A percentile compares a stretch with the other conserved stretches of the same genome.
phyloP scores from a whole-genome alignment of 2,113 vertebrate genomes.

The Nannobrachium achirus region DNA sequence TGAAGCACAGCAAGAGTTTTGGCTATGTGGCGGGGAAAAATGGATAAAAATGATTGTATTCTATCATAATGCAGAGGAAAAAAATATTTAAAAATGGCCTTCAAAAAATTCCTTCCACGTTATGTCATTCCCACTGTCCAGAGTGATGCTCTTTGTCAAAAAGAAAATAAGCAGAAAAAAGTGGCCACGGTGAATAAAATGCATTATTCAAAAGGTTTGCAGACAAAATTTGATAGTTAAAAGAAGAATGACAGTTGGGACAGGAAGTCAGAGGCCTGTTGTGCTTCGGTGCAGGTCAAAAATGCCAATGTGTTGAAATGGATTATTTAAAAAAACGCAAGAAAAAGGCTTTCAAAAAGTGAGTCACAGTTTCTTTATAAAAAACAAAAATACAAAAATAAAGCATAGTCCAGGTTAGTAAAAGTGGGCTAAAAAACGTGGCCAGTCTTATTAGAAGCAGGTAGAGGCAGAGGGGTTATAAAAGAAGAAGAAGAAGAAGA shows the following conservation, averaged over 20 bases:
- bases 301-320: conserved; percentile 79
- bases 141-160: conserved; percentile 76
- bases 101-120: conserved; percentile 65
- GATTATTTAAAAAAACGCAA: conserved; percentile 41
- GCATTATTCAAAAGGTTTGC: conserved; percentile 47
- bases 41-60: conserved; percentile 71
- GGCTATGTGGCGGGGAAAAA: conserved; percentile 77
- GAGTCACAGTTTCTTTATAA: conserved; percentile 30
- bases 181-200: conserved; percentile 39
- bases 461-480: conserved; percentile 44
- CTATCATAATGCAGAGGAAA: conserved; percentile 48
- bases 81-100: conserved; percentile 63
- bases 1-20: conserved; percentile 90
- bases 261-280: conserved; percentile 70
- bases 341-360: conserved; percentile 46
- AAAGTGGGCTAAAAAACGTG: conserved; percentile 47
- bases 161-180: conserved; percentile 48
- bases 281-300: conserved; percentile 47
- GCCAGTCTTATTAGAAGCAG: conserved; percentile 53
- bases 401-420: conserved; percentile 50
- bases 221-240: conserved; percentile 14
- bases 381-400: conserved; percentile 8
- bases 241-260: conserved; percentile 77
- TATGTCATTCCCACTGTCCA: conserved; percentile 72
- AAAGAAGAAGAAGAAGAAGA: conserved; percentile 54